Conservation (phyloP, 2,888 invertebrate genomes). For the Timema cristinae region DNA sequence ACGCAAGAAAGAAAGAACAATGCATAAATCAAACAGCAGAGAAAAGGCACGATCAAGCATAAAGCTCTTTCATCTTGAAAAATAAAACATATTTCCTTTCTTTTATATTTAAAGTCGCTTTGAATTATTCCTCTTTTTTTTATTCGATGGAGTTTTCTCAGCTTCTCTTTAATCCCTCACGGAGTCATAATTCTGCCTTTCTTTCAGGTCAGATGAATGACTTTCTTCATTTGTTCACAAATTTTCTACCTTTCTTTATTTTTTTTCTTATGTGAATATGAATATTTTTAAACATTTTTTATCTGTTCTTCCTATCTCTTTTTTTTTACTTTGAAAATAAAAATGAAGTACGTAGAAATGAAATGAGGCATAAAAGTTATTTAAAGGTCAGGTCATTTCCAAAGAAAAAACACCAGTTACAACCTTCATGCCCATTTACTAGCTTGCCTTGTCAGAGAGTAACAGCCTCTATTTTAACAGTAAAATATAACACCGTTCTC, state of each 20-base stretch:
- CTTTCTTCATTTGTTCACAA: slow-evolving; percentile 14
- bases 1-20: too few relatives aligned
- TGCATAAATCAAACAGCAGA: too few relatives aligned
- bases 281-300: too few relatives aligned
- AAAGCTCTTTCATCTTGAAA: too few relatives aligned
- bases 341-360: slow-evolving; percentile 3
- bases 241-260: neutral
- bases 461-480: slow-evolving; percentile 1
- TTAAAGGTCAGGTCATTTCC: slow-evolving; percentile 14
- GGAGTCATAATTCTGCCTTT: slow-evolving; percentile 2
- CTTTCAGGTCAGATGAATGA: slow-evolving; percentile 15
- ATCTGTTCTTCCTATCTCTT: slow-evolving; percentile 11
- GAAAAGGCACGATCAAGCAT: too few relatives aligned
- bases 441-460: slow-evolving; percentile 1
- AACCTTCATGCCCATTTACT: slow-evolving; percentile 13
- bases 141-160: too few relatives aligned
- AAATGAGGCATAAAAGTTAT: slow-evolving; percentile 14
- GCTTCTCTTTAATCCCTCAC: neutral
- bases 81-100: too few relatives aligned
- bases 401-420: slow-evolving; percentile 2
- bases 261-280: neutral
- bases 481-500: neutral
- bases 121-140: too few relatives aligned
- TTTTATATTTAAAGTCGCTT: too few relatives aligned
- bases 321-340: neutral